Base-by-base conservation (phyloP, 1,140 invertebrate genomes). In the Cotesia typhae region DNA sequence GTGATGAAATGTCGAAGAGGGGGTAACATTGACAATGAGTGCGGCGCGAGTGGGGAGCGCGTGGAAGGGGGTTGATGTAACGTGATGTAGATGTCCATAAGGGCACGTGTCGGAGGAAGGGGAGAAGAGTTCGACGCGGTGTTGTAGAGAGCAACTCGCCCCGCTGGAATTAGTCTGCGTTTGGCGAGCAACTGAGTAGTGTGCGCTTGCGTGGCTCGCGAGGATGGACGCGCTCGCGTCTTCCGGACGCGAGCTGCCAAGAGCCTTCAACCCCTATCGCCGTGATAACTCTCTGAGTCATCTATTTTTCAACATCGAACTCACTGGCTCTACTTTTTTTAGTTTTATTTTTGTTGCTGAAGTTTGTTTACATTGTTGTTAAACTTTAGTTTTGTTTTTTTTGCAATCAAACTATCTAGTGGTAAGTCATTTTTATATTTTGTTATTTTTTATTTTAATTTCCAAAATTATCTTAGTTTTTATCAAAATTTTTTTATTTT, bases 131-230 rank as follows among this genome's bases (percentile, higher is more conserved):
- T 10, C 41, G 41, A 74, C 68, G 55, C 41, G 6, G 67, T 73
- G 70, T 63, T 38, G 37, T 64, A 69, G 52, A 55, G 71, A 55
- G 64, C 75, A 67, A 41, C 37, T 35, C 60, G 69, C 28, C 57
- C 71, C 59, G 53, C 60, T 75, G 74, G 73, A 74, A 79, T 81
- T 81, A 85, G 84, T 85, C 80, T 76, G 55, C 70, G 47, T 52
- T 72, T 64, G 70, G 81, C 81, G 75, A 79, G 71, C 75, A 78
- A 76, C 79, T 81, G 81, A 82, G 82, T 72, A 67, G 69, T 78
- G 80, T 82, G 83, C 84, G 84, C 84, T 81, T 84, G 82, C 83
- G 82, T 83, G 76, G 75, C 78, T 82, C 76, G 73, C 75, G 77
- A 77, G 76, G 73, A 65, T 53, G 20, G 17, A 53, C 4, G 51